These are phyloP conservation scores for Montipora capitata DNA, from an alignment of 92 coral and sea anemone species.

Conservation along the genomic window DNA sequence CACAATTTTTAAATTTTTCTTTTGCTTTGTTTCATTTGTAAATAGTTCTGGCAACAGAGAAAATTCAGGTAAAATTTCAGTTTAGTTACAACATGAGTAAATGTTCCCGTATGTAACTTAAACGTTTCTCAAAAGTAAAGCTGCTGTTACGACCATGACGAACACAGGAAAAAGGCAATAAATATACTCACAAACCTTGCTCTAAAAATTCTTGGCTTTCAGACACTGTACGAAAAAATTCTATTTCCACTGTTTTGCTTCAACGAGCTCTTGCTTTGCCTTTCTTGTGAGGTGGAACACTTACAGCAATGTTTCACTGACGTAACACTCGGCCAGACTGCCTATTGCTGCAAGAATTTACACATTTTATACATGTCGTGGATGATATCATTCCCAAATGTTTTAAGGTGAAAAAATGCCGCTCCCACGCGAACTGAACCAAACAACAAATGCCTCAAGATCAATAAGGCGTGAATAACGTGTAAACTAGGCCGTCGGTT, in stretches of 20 bases:
- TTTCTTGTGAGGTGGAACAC: background rate
- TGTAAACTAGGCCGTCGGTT: slow-evolving; percentile 6
- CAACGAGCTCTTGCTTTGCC: background rate
- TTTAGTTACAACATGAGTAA: background rate
- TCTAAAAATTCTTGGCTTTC: background rate
- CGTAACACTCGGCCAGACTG: slow-evolving; percentile 12
- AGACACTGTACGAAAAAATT: background rate
- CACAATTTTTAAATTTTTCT: too few species aligned
- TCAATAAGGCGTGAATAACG: slow-evolving; percentile 1
- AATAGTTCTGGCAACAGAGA: too few species aligned
- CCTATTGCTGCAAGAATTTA: background rate
- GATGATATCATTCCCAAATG: slow-evolving; percentile 28
- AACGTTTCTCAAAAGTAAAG: too few species aligned
- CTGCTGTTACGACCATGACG: background rate
- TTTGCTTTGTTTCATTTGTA: too few species aligned
- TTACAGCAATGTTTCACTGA: background rate
- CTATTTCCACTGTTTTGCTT: too few species aligned
- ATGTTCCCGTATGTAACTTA: background rate
- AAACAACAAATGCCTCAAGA: slow-evolving; percentile 1
- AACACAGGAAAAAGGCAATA: background rate
- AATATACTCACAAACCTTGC: background rate
- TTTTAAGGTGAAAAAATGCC: slow-evolving; percentile 9
- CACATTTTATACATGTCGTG: background rate
- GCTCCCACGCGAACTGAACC: background rate
- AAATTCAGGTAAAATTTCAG: background rate